Conservation (phyloP, 2,888 invertebrate species). For the Eupithecia abbreviata region DNA sequence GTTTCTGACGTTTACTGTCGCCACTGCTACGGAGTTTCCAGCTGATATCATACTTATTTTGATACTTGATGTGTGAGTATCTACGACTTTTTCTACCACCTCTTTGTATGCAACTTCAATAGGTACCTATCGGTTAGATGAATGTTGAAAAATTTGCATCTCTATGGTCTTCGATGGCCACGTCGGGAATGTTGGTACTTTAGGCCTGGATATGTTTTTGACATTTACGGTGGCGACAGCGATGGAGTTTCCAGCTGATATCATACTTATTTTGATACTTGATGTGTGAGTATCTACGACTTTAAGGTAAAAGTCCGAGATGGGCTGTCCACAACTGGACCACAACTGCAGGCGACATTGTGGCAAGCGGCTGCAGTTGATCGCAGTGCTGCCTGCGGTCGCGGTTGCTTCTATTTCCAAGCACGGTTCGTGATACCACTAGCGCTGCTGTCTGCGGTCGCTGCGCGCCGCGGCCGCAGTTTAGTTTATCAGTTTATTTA, state of each 20-base stretch:
- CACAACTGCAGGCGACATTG: no score
- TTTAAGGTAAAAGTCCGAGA: no score
- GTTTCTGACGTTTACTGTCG: constrained; percentile 92
- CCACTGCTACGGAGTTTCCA: constrained; percentile 92
- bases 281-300: constrained; percentile 75
- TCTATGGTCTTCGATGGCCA: constrained; percentile 95
- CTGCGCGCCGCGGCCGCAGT: no score
- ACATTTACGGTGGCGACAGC: constrained; percentile 93
- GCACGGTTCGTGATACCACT: no score
- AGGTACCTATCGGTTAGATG: no score
- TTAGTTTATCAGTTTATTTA: no score
- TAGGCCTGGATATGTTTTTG: constrained; percentile 91
- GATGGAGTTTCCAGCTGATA: constrained; percentile 93
- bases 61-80: constrained; percentile 85
- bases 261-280: constrained; percentile 88
- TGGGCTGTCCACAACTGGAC: no score
- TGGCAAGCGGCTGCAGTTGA: no score
- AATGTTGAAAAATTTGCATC: constrained; percentile 83
- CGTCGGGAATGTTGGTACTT: constrained; percentile 92
- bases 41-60: constrained; percentile 90
- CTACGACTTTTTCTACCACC: neutral
- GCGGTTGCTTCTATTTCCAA: no score
- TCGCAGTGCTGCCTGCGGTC: no score
- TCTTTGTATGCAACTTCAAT: no score
- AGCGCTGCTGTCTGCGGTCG: no score